phyloP scores from a whole-genome alignment of 2,113 vertebrate species.

The Athene cunicularia region DNA sequence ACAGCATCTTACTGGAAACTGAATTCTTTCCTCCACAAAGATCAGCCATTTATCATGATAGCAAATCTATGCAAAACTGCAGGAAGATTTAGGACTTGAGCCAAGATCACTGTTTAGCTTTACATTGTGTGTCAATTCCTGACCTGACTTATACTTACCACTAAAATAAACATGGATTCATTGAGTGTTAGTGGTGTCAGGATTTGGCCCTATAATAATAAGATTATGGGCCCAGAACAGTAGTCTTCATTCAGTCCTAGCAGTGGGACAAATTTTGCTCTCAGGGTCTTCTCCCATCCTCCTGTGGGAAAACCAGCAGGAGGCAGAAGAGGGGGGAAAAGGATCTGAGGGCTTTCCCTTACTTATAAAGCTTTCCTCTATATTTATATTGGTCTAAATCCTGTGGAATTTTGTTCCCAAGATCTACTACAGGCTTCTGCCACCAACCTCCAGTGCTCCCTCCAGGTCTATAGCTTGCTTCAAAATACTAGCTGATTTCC shows the following conservation, averaged over 20 bases:
- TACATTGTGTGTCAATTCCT: neutral
- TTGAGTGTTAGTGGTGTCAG: neutral
- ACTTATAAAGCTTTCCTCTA: neutral
- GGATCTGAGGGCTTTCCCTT: neutral
- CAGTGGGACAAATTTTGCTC: neutral
- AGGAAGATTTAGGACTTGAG: neutral
- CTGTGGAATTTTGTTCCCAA: neutral
- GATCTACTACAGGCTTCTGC: neutral
- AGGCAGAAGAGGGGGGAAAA: neutral
- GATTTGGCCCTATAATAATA: neutral
- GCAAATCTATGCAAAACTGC: neutral
- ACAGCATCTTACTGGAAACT: neutral
- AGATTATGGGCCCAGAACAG: neutral
- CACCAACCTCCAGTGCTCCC: neutral
- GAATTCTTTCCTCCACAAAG: neutral
- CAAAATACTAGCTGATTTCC: neutral
- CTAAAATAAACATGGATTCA: slow-evolving; percentile 19
- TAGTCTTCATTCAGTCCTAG: neutral
- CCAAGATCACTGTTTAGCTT: neutral
- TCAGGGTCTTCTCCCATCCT: neutral
- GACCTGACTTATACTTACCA: neutral
- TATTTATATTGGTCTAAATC: neutral
- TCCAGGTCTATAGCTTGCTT: neutral
- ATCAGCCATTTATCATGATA: slow-evolving; percentile 7
- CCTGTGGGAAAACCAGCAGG: neutral